Conservation (phyloP, 2,113 vertebrate genomes). For the Pelmatolapia mariae region DNA sequence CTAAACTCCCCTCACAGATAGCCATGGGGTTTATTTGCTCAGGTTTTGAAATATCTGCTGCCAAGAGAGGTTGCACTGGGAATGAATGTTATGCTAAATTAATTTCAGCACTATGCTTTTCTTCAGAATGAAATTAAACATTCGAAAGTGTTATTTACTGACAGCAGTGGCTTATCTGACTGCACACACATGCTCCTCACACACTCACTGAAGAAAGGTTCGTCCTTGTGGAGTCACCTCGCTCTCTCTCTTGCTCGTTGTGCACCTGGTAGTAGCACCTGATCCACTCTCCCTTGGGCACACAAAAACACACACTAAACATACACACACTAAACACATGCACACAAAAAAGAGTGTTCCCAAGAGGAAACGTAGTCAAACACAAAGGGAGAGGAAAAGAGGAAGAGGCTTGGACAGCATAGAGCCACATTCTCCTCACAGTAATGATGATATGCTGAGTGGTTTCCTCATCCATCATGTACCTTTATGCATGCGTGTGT, state of each 20-base stretch:
- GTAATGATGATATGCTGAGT: background rate
- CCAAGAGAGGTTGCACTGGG: background rate
- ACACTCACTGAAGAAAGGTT: background rate
- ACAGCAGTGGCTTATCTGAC: background rate
- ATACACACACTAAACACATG: background rate
- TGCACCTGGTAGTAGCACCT: background rate
- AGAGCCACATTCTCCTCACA: background rate
- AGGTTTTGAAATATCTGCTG: background rate
- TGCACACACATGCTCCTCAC: background rate
- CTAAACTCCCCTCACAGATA: background rate
- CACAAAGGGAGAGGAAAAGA: background rate
- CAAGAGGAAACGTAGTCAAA: background rate
- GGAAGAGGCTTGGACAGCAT: background rate
- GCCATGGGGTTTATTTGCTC: background rate
- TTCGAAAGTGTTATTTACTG: background rate
- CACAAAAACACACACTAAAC: background rate
- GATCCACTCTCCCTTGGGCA: background rate
- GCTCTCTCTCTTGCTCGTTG: background rate
- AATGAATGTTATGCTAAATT: background rate
- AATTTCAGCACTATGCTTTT: background rate
- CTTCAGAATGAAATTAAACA: background rate
- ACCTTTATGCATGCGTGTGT: fast-evolving
- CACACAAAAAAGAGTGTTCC: background rate
- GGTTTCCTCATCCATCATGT: background rate
- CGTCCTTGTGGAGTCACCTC: background rate